Base-by-base conservation (phyloP, 2,888 invertebrate species). In the Tetragonisca angustula region DNA sequence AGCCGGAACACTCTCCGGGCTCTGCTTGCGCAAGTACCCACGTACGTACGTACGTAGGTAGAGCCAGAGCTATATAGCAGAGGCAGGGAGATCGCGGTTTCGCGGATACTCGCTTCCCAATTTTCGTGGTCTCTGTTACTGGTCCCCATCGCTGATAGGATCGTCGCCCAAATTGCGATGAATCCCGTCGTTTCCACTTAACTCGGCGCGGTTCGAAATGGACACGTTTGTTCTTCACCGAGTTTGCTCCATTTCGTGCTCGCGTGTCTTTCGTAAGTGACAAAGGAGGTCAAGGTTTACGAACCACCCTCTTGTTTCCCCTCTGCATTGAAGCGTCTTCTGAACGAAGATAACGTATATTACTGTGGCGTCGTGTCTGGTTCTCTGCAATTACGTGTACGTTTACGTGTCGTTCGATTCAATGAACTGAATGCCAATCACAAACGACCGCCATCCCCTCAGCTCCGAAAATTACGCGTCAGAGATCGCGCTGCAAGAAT, bases 51-150 rank as follows among this genome's bases (percentile, higher is more conserved):
- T 32, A n/a, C 4, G 56, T n/a, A 56, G 56, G 59, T 59, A 72
- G 74, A 68, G 32, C 32, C 4, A 32, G 32, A 2, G 36, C 43
- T 43, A 9, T 1, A 43, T 6, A 43, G 32, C 32, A 0, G 32
- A 32, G 32, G 32, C 4, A 32, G 32, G 32, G 32, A 59, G 72
- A 32, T 68, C 88, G 88, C 88, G 89, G 89, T 89, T 91, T 88
- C 84, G 87, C 86, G 87, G 85, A 68, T 88, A 83, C 85, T 82
- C 85, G 78, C 82, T 84, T 87, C 85, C 76, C 79, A 81, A 88
- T 88, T 89, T 87, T 88, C 81, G 82, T 83, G 83, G 85, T 83
- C 76, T 76, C 78, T 72, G 77, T 76, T 43, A 52, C 27, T 21
- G 52, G 54, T 64, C 54, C 73, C 59, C 61, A 65, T 61, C 69